phyloP scores from a whole-genome alignment of 2,113 vertebrate genomes.

The Ivindomyrus marchei region DNA sequence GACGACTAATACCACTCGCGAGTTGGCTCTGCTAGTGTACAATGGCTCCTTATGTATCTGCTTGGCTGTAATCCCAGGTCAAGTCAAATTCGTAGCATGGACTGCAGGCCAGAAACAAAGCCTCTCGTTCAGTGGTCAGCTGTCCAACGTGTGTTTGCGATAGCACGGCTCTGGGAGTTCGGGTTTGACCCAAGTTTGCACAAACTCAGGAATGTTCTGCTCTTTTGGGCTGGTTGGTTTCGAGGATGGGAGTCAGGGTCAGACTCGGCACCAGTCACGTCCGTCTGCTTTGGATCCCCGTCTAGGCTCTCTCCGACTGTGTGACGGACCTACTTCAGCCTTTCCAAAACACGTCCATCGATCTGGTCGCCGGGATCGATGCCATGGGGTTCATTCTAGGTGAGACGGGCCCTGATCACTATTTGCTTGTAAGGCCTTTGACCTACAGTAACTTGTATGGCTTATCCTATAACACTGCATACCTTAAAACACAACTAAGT shows the following conservation, averaged over 20 bases:
- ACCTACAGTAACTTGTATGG: background rate
- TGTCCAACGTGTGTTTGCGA: background rate
- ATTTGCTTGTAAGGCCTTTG: background rate
- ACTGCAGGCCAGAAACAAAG: background rate
- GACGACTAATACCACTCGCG: background rate
- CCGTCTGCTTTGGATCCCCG: constrained; percentile 8
- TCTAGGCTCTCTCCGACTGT: constrained; percentile 73
- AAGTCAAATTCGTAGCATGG: background rate
- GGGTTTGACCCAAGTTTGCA: background rate
- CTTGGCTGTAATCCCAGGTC: background rate
- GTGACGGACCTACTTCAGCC: constrained; percentile 67
- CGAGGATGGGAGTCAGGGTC: background rate
- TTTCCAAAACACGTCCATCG: constrained; percentile 65
- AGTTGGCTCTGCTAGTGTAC: background rate
- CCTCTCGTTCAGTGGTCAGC: background rate
- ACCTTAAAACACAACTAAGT: background rate
- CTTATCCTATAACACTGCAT: background rate
- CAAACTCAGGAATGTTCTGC: background rate
- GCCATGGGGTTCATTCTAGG: constrained; percentile 87
- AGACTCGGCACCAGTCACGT: background rate
- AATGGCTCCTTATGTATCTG: background rate
- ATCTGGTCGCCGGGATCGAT: constrained; percentile 76
- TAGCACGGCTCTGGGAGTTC: background rate
- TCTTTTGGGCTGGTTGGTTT: background rate
- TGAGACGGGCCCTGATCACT: constrained; percentile 34